Evolutionary conservation across 2,113 vertebrate species (phyloP), one percentile per base, ranked within the genome.

Genomic region (Lathamus discolor): DNA sequence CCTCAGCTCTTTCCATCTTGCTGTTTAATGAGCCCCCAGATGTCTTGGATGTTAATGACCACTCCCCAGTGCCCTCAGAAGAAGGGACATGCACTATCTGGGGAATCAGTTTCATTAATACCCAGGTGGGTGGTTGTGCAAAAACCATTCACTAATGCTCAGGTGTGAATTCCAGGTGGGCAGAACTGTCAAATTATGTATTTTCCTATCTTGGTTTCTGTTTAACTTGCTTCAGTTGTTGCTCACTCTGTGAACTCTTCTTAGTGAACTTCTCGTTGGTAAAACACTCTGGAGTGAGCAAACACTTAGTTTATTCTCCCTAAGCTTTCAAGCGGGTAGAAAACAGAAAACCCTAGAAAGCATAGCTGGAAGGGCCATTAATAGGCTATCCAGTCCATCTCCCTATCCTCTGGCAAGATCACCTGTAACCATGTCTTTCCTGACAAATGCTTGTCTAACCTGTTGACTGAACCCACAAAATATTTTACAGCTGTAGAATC

Each of bases 1-100:
- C 41, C 33, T 80, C 69, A 91, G 0, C 9, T 18, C 31, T 78
- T 95, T 86, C 55, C 85, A 54, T 89, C 48, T 83, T 93, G 62
- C 64, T 95, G 81, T 95, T 97, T 93, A 93, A 93, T 84, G 93
- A 93, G 81, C 37, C 85, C 84, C 89, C 78, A 81, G 80, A 95
- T 92, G 93, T 96, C 91, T 90, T 92, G 87, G 96, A 91, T 87
- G 88, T 77, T 93, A 68, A 90, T 83, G 85, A 73, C 46, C 0
- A 0, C 83, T 96, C 72, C 55, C 33, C 52, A 55, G 75, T 90
- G 70, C 61, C 69, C 86, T 97, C 90, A 64, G 94, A 86, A 90
- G 74, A 73, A 39, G 39, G 28, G 46, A 67, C 37, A 39, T 28
- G 35, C n/a, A 86, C 29, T 37, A 48, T 25, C 44, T 83, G 3